A percentile compares a stretch with the other conserved stretches of the same genome.
Conservation (phyloP, 2,113 vertebrate species). For the Urocolius indicus region DNA sequence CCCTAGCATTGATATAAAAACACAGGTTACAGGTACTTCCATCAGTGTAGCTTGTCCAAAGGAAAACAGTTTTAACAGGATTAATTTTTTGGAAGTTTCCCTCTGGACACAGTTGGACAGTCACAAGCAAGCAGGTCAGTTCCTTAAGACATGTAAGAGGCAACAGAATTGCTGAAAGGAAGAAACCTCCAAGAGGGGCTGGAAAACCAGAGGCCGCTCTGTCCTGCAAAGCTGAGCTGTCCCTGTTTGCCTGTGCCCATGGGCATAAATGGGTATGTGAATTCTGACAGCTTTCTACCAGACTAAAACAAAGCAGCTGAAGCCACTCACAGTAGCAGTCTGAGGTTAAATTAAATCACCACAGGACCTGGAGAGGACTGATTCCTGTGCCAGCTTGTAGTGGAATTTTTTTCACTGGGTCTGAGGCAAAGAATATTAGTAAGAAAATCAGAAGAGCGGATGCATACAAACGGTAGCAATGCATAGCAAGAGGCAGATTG, state of each 20-base stretch:
- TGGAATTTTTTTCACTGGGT: neutral
- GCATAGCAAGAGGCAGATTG: slow-evolving; percentile 16
- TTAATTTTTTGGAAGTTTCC: neutral
- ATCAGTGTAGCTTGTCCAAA: neutral
- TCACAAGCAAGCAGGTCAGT: neutral
- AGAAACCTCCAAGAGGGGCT: neutral
- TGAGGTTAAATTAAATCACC: neutral
- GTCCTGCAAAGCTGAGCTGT: neutral
- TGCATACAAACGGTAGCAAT: slow-evolving; percentile 4
- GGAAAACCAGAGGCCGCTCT: neutral
- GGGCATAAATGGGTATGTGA: neutral
- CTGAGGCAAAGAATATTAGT: slow-evolving; percentile 28
- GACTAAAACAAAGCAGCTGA: neutral
- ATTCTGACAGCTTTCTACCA: neutral
- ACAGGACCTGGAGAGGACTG: neutral
- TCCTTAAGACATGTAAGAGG: neutral
- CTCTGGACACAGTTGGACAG: neutral
- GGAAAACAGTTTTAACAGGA: neutral
- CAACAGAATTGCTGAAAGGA: neutral
- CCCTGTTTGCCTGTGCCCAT: neutral
- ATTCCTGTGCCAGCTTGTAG: neutral
- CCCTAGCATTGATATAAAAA: neutral
- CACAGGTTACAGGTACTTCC: neutral
- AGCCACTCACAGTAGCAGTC: neutral
- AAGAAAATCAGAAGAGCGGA: neutral